Evolutionary conservation across 2,113 vertebrate species (phyloP).

Genomic region (Sinocyclocheilus anophthalmus): DNA sequence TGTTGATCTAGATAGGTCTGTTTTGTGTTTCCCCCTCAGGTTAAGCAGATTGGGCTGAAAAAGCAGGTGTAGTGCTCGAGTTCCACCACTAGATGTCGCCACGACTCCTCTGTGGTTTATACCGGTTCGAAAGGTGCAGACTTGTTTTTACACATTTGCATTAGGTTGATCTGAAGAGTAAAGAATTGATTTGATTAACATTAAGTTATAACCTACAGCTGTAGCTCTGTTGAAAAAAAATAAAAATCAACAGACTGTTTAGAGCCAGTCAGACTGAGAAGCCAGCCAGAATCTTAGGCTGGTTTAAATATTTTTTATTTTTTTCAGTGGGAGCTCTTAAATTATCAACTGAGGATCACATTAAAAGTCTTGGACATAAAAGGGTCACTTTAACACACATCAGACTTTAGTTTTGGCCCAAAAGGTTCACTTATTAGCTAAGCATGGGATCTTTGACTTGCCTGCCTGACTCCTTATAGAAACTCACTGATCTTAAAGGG

Average conservation of each 20-base stretch:
- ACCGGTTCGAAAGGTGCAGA: background rate
- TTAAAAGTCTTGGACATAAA: background rate
- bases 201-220: background rate
- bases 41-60: background rate
- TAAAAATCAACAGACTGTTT: background rate
- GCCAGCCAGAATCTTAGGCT: background rate
- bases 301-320: background rate
- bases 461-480: background rate
- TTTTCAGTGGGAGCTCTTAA: background rate
- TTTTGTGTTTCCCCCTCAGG: background rate
- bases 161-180: background rate
- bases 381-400: background rate
- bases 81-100: conserved; percentile 55
- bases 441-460: conserved; percentile 26
- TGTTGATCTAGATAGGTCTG: background rate
- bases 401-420: background rate
- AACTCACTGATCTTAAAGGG: conserved; percentile 5
- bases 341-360: background rate
- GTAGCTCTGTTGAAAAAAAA: background rate
- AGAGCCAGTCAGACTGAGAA: background rate
- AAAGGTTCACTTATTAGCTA: background rate
- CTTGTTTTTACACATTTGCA: background rate
- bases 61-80: background rate
- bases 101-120: background rate
- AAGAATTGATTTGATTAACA: background rate